These are phyloP conservation scores for Drosophila meridionalis DNA, from an alignment of 2,888 invertebrate species.

Conservation along the genomic window DNA sequence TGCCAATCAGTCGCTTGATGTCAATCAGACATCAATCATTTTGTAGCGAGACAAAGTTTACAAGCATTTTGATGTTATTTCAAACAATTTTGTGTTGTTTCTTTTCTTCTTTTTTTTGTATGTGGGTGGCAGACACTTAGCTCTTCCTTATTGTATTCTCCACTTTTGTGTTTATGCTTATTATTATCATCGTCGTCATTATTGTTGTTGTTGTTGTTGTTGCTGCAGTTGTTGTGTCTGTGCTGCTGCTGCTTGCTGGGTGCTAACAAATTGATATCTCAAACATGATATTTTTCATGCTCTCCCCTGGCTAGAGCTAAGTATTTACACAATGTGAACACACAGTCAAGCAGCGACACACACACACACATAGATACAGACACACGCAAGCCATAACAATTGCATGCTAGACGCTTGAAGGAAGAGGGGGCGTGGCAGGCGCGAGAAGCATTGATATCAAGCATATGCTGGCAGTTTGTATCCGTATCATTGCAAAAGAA, in stretches of 20 bases:
- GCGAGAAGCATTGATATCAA: constrained; percentile 18
- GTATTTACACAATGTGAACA: constrained; percentile 57
- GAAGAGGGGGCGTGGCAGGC: constrained; percentile 18
- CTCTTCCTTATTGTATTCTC: constrained; percentile 2
- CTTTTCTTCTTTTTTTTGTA: background rate
- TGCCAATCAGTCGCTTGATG: background rate
- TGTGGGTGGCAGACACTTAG: constrained; percentile 9
- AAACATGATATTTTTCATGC: constrained; percentile 41
- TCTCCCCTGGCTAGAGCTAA: constrained; percentile 20
- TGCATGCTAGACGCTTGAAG: background rate
- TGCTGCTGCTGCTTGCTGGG: constrained; percentile 13
- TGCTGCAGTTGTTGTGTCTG: background rate
- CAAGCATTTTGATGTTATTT: background rate
- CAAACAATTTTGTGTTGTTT: background rate
- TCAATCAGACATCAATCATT: constrained; percentile 16
- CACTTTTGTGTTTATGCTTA: constrained; percentile 22
- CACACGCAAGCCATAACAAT: constrained; percentile 13
- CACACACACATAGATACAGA: background rate
- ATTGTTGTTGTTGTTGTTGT: constrained; percentile 29
- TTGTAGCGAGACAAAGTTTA: background rate
- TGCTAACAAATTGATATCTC: constrained; percentile 66
- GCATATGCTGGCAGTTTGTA: constrained; percentile 45
- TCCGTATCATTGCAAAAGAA: constrained; percentile 42
- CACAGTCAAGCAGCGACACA: background rate
- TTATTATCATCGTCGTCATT: constrained; percentile 24